Evolutionary conservation across 2,113 vertebrate genomes (phyloP), one percentile per base, ranked within the genome.

Genomic region (Illadopsis cleaveri): DNA sequence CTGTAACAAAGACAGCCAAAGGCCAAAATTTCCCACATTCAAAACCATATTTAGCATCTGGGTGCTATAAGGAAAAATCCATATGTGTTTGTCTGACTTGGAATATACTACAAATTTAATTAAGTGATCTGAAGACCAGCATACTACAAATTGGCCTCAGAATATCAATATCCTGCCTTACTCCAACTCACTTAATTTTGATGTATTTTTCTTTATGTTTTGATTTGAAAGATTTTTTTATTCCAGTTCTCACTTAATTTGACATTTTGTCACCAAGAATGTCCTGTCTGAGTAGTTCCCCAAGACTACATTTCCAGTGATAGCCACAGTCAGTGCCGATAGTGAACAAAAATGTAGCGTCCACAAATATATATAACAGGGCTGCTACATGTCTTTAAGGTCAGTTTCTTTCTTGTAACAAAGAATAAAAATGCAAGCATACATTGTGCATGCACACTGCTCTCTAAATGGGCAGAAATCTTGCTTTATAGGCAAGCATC

Each of bases 271-370:
- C 60, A 71, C 44, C 3, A 61, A 53, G 54, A 60, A 60, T 7
- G 24, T 35, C 42, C 57, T 58, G 15, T 24, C 16, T 44, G 42
- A 82, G 51, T 18, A 12, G 10, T 8, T 68, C 28, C 25, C 45
- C 1, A 1, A 60, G 44, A 56, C 44, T 25, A 6, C 28, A 7
- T 31, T 57, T 56, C 50, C n/a, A 83, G 21, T 7, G 18, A 57
- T 4, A 72, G 10, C 21, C 35, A 57, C 2, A 4, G 64, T 7
- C 48, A 56, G 4, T 0, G 1, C 7, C 3, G 1, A 35, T 1
- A 64, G 5, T 6, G 25, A 47, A 57, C 50, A 72, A 17, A 86
- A 79, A 16, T 1, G 0, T 40, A 40, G 10, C 54, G 28, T 27
- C 24, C 37, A 30, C 21, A 53, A 64, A 68, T 2, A 22, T 3